A percentile compares a stretch with the other conserved stretches of the same genome.
Evolutionary conservation across 2,888 invertebrate genomes (phyloP).

Genomic region (Chrysodeixis includens): DNA sequence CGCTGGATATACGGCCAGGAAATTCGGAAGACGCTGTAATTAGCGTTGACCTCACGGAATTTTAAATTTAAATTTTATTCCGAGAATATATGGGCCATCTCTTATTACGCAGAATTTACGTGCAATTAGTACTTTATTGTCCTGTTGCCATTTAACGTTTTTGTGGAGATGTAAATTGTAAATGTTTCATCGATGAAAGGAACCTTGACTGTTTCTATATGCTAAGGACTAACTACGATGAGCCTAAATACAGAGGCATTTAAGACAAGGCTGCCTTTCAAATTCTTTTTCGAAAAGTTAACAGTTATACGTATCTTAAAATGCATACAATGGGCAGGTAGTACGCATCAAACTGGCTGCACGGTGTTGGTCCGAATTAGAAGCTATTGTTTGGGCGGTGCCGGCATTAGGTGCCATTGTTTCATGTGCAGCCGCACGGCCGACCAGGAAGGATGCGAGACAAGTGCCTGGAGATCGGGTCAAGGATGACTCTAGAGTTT

Average conservation of each 20-base stretch:
- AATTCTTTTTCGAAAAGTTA: conserved; percentile 50
- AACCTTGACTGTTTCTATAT: conserved; percentile 39
- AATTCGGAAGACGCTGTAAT: conserved; percentile 58
- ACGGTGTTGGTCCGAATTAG: conserved; percentile 66
- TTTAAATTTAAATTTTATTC: conserved; percentile 47
- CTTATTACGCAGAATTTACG: conserved; percentile 32
- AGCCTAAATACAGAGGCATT: conserved; percentile 40
- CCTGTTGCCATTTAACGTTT: conserved; percentile 15
- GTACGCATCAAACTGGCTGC: conserved; percentile 51
- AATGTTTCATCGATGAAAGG: conserved; percentile 6
- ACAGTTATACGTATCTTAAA: conserved; percentile 53
- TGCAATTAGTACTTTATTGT: conserved; percentile 28
- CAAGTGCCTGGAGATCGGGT: conserved; percentile 70
- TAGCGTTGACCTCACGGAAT: conserved; percentile 41
- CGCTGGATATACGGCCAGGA: conserved; percentile 61
- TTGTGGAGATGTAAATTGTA: conserved; percentile 7
- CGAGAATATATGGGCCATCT: conserved; percentile 38
- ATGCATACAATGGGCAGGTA: conserved; percentile 48
- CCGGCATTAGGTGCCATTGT: conserved; percentile 73
- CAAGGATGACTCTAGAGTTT: conserved; percentile 67
- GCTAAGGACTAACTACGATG: conserved; percentile 51
- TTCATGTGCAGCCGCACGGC: conserved; percentile 60
- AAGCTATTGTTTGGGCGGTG: conserved; percentile 66
- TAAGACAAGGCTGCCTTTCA: conserved; percentile 56
- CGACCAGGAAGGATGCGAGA: conserved; percentile 62